Conservation (phyloP, 2,888 invertebrate species). For the Anoplius nigerrimus region DNA sequence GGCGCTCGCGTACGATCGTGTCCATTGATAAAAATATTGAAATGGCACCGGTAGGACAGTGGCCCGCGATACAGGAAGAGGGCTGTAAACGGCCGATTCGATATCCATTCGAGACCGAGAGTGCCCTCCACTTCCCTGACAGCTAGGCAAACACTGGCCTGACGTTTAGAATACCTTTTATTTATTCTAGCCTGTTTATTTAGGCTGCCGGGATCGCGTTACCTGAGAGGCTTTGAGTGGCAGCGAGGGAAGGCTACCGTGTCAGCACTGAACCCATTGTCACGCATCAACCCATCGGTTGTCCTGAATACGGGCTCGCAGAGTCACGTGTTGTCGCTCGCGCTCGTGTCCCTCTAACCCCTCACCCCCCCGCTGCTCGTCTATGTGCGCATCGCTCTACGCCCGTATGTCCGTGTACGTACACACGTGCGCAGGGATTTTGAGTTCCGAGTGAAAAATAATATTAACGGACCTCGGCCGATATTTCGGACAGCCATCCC, state of each 20-base stretch:
- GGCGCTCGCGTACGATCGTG: no score
- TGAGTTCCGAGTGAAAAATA: no score
- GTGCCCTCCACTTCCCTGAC: constrained; percentile 63
- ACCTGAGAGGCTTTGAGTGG: constrained; percentile 68
- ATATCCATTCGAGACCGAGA: constrained; percentile 64
- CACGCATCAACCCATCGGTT: constrained; percentile 46
- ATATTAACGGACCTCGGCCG: no score
- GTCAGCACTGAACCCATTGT: constrained; percentile 62
- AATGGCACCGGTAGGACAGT: constrained; percentile 28
- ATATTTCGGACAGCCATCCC: no score
- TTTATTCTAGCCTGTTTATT: constrained; percentile 73
- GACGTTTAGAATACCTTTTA: constrained; percentile 72
- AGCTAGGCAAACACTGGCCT: constrained; percentile 70
- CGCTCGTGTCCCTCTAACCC: not conserved
- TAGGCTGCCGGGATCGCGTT: constrained; percentile 72
- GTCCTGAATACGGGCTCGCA: not conserved
- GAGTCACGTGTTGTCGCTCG: not conserved
- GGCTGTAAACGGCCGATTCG: constrained; percentile 64
- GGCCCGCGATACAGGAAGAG: constrained; percentile 32
- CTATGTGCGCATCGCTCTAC: not conserved
- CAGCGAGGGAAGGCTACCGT: constrained; percentile 59
- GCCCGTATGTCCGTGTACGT: not conserved
- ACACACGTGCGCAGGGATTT: not conserved
- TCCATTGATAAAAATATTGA: constrained; percentile 54
- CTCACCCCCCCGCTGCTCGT: no score